These are phyloP conservation scores for Drosophila takahashii DNA, from an alignment of 1,140 invertebrate genomes.

Conservation along the genomic window DNA sequence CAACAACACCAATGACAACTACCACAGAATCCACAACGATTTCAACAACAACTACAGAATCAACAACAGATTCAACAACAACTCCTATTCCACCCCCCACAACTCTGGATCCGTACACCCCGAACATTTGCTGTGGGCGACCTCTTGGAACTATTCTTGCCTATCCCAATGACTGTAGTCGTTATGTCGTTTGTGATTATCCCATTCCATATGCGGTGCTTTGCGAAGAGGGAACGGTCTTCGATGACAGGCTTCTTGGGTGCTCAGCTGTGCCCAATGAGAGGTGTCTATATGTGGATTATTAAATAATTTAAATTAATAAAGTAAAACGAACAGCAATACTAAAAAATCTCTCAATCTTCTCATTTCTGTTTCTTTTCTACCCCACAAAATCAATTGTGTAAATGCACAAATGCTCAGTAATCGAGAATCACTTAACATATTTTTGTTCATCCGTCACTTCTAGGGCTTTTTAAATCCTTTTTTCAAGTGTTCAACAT, in stretches of 20 bases:
- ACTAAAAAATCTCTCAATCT: too few relatives aligned
- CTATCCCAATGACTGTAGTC: slow-evolving; percentile 58
- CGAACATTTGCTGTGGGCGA: slow-evolving; percentile 32
- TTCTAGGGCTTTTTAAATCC: slow-evolving; percentile 18
- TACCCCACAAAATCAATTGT: slow-evolving; percentile 46
- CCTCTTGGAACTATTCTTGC: slow-evolving; percentile 49
- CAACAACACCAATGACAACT: slow-evolving; percentile 5
- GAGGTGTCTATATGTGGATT: neutral
- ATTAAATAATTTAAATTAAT: slow-evolving; percentile 4
- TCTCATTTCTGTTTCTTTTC: neutral
- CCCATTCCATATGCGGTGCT: slow-evolving; percentile 33
- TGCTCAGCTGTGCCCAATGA: slow-evolving; percentile 22
- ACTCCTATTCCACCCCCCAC: neutral
- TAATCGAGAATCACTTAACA: slow-evolving; percentile 23
- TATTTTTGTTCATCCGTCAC: slow-evolving; percentile 10
- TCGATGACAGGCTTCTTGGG: slow-evolving; percentile 13
- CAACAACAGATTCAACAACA: slow-evolving; percentile 2
- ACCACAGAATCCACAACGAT: slow-evolving; percentile 2
- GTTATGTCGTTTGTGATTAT: slow-evolving; percentile 66
- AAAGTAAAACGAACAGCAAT: neutral
- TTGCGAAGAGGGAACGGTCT: slow-evolving; percentile 23
- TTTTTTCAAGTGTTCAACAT: slow-evolving; percentile 5
- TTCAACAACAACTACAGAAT: slow-evolving; percentile 4
- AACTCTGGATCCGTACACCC: slow-evolving; percentile 38
- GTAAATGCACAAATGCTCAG: slow-evolving; percentile 49